Conservation (phyloP, 1,140 invertebrate species). For the Tenebrio molitor region DNA sequence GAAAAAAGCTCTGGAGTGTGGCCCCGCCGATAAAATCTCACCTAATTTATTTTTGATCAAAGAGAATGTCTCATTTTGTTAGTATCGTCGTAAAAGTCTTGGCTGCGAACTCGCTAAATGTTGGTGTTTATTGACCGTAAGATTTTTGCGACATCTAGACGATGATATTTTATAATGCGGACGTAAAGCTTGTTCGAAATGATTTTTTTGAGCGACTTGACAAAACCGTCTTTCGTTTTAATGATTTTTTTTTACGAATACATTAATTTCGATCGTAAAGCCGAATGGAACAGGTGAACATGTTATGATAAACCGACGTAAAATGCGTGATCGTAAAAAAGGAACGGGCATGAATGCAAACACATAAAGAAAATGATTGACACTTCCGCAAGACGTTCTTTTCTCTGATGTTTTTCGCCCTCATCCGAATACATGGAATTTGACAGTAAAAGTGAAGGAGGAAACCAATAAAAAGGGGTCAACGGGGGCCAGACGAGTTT, state of each 20-base stretch:
- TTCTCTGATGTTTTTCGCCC: too few relatives aligned
- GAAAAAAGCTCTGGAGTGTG: neutral
- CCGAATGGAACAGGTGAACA: neutral
- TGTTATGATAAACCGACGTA: neutral
- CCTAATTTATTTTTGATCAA: constrained; percentile 21
- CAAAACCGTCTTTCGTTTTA: neutral
- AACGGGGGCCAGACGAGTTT: neutral
- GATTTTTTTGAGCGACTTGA: neutral
- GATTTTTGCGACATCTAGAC: constrained; percentile 1
- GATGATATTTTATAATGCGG: neutral
- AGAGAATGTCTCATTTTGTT: constrained; percentile 24
- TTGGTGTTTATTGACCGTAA: constrained; percentile 8
- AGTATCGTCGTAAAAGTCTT: constrained; percentile 5
- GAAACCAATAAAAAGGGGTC: too few relatives aligned
- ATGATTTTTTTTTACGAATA: constrained; percentile 13
- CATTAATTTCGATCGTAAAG: constrained; percentile 15
- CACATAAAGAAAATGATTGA: too few relatives aligned
- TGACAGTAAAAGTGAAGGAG: too few relatives aligned
- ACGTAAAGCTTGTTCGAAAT: constrained; percentile 9
- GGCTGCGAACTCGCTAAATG: constrained; percentile 15
- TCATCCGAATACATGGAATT: too few relatives aligned
- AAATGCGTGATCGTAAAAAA: too few relatives aligned
- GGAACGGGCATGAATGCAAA: too few relatives aligned
- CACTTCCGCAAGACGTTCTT: too few relatives aligned
- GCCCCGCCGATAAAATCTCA: neutral